Base-by-base conservation (phyloP, 1,140 invertebrate genomes). In the Rhopalosiphum maidis region DNA sequence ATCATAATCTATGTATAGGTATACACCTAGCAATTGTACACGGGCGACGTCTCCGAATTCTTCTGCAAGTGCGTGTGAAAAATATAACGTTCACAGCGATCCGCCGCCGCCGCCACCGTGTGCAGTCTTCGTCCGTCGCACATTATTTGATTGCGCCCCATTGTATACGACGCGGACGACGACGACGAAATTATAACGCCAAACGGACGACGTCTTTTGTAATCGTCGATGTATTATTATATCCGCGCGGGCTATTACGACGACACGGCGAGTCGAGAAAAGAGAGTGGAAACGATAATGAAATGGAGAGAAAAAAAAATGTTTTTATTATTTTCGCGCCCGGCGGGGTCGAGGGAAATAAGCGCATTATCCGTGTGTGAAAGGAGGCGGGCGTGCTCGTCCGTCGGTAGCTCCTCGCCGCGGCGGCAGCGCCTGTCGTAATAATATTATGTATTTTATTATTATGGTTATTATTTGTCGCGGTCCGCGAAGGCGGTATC, bases 291-390 rank as follows among this genome's bases (percentile, higher is more conserved):
- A 77, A 77, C 30, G 30, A 6, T 77, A 77, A 35, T 77, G 60
- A 77, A 77, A 77, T n/a, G 60, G n/a, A 68, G 60, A n/a, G 15
- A n/a, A 77, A 77, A 77, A 68, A 77, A 77, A 77, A 77, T n/a
- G 30, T 77, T 77, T 77, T 77, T 77, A 77, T 77, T 77, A n/a
- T 77, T 77, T 77, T 77, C 60, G 60, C 60, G 30, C 60, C 60
- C 30, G 15, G 60, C 60, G 60, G 60, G 60, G 60, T 18, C 60
- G 60, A 77, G 60, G 60, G 60, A 77, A 77, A 77, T 77, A 77
- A 77, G 60, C 60, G 60, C 60, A 77, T 77, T n/a, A 77, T 85
- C 37, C 37, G 83, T 85, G 41, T 87, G 85, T 46, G 43, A 87
- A 87, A 87, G 41, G 37, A 43, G n/a, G n/a, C n/a, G 18, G 77